These are phyloP conservation scores for Sarcoramphus papa DNA, from an alignment of 2,797 vertebrate genomes.

Conservation along the genomic window DNA sequence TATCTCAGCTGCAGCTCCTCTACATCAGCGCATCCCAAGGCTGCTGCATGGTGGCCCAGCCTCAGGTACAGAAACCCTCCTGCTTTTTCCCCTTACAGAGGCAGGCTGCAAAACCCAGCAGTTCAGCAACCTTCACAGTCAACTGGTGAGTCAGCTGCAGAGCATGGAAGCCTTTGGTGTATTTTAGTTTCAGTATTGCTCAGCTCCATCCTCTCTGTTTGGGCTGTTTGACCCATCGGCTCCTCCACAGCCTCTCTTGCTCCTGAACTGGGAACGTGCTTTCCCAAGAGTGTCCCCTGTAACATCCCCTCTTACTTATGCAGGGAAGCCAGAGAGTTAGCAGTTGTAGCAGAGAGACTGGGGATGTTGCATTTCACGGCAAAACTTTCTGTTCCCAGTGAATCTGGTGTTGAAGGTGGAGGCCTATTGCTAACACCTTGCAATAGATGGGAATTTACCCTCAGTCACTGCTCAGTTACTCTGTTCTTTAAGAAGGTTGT, in stretches of 20 bases:
- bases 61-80: not conserved
- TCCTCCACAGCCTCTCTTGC: not conserved
- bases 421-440: not conserved
- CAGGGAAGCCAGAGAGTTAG: not conserved
- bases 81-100: not conserved
- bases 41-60: not conserved
- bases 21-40: rapidly evolving
- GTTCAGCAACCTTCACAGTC: rapidly evolving
- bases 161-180: not conserved
- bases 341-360: not conserved
- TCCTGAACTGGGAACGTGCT: not conserved
- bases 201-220: not conserved
- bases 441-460: not conserved
- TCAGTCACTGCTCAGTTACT: not conserved
- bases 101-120: rapidly evolving
- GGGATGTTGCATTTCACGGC: not conserved
- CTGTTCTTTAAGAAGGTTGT: not conserved
- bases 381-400: not conserved
- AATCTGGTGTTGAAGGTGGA: not conserved
- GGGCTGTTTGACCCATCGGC: not conserved
- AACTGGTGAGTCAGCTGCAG: rapidly evolving
- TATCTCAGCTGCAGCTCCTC: not conserved
- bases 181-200: not conserved
- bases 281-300: not conserved
- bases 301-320: not conserved